Percentiles rank a stretch among this genome's conserved stretches.
phyloP scores from a whole-genome alignment of 1,140 invertebrate species.

The Gonioctena quinquepunctata region DNA sequence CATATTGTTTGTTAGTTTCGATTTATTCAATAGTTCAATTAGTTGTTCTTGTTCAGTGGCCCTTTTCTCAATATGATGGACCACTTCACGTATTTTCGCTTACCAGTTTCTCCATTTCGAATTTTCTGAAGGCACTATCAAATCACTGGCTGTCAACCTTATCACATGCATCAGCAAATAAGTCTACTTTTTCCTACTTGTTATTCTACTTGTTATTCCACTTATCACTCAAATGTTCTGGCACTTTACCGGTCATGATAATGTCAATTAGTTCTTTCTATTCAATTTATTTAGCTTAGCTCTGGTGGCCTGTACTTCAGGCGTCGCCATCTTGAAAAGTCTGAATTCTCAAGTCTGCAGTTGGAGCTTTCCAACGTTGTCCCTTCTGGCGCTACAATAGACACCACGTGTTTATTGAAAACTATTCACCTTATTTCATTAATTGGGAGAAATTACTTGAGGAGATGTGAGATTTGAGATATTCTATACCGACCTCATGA shows the following conservation, averaged over 20 bases:
- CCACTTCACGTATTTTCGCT: neutral
- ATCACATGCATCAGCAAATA: neutral
- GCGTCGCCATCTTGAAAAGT: conserved; percentile 8
- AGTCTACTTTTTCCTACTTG: neutral
- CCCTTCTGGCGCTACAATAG: no score
- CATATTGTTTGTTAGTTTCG: neutral
- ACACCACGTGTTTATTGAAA: no score
- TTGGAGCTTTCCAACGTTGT: no score
- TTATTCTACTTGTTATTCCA: neutral
- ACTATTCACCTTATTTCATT: no score
- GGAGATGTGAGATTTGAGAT: no score
- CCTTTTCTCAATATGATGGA: neutral
- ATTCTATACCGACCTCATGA: no score
- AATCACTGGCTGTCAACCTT: neutral
- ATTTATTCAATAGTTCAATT: neutral
- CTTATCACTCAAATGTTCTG: neutral
- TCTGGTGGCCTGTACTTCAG: neutral
- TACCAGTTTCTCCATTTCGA: neutral
- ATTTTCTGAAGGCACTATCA: neutral
- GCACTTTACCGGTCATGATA: neutral
- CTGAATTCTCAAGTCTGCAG: no score
- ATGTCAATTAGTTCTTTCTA: neutral
- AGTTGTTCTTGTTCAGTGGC: neutral
- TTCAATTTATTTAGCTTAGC: neutral
- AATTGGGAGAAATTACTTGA: no score